Evolutionary conservation across 2,113 vertebrate species (phyloP).

Genomic region (Oncorhynchus kisutch): DNA sequence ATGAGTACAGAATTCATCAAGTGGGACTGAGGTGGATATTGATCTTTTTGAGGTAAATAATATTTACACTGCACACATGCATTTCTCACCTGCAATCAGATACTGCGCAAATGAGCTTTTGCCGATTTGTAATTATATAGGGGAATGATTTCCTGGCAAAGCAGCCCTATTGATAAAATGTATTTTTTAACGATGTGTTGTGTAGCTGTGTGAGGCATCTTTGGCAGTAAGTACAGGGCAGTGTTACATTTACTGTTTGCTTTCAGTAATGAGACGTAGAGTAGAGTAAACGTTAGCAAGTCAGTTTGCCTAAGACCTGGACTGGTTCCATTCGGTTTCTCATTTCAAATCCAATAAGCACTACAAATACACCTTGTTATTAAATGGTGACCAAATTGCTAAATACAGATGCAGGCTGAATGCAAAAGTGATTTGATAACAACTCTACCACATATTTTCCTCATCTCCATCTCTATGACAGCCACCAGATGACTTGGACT

Average conservation of each 20-base stretch:
- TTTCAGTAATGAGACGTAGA: neutral
- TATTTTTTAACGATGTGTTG: slow-evolving; percentile 39
- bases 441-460: neutral
- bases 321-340: slow-evolving; percentile 23
- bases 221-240: slow-evolving; percentile 20
- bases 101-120: slow-evolving; percentile 53
- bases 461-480: slow-evolving; percentile 37
- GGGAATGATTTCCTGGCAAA: slow-evolving; percentile 57
- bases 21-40: slow-evolving; percentile 40
- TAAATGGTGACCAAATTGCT: slow-evolving; percentile 6
- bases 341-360: slow-evolving; percentile 31
- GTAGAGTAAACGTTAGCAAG: neutral
- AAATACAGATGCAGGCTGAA: neutral
- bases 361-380: neutral
- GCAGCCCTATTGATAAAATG: slow-evolving; percentile 33
- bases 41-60: slow-evolving; percentile 34
- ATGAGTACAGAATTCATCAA: slow-evolving; percentile 39
- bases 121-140: slow-evolving; percentile 66
- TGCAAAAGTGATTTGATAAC: neutral
- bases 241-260: slow-evolving; percentile 30
- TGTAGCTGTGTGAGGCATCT: slow-evolving; percentile 5
- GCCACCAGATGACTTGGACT: slow-evolving; percentile 32
- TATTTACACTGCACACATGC: neutral
- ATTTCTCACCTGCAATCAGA: slow-evolving; percentile 57
- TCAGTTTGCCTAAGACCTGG: neutral